Conservation (phyloP, 2,888 invertebrate genomes). For the Rhyacophila evoluta region DNA sequence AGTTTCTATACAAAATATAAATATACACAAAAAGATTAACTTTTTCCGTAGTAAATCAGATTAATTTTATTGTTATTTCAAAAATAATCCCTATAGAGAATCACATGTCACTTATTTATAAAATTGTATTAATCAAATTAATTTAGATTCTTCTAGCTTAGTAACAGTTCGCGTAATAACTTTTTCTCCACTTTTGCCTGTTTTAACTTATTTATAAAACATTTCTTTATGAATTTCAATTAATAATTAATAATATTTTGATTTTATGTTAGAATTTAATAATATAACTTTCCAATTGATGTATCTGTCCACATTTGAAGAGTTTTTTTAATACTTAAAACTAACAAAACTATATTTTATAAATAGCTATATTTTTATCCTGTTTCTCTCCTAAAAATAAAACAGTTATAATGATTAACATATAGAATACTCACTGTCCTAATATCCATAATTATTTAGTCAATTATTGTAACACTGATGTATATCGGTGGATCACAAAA, state of each 20-base stretch:
- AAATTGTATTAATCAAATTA: not conserved
- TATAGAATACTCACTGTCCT: conserved; percentile 11
- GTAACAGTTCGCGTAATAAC: no score
- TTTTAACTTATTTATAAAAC: no score
- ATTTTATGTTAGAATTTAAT: no score
- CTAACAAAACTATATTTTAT: no score
- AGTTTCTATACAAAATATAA: not conserved
- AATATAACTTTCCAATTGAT: no score
- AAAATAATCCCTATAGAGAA: not conserved
- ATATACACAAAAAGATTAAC: not conserved
- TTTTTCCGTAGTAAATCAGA: not conserved
- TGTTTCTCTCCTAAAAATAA: not conserved
- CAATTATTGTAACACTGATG: not conserved
- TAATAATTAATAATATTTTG: no score
- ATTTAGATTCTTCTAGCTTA: not conserved
- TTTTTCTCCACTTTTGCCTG: no score
- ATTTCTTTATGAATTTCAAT: no score
- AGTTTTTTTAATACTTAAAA: no score
- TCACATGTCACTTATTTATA: not conserved
- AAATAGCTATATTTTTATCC: not conserved
- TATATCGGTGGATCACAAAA: not conserved
- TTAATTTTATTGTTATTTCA: not conserved
- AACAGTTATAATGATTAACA: no score
- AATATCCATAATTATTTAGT: not conserved
- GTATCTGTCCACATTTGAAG: no score